Evolutionary conservation across 2,888 invertebrate genomes (phyloP), one percentile per base, ranked within the genome.

Genomic region (Oxyscelio sp.): DNA sequence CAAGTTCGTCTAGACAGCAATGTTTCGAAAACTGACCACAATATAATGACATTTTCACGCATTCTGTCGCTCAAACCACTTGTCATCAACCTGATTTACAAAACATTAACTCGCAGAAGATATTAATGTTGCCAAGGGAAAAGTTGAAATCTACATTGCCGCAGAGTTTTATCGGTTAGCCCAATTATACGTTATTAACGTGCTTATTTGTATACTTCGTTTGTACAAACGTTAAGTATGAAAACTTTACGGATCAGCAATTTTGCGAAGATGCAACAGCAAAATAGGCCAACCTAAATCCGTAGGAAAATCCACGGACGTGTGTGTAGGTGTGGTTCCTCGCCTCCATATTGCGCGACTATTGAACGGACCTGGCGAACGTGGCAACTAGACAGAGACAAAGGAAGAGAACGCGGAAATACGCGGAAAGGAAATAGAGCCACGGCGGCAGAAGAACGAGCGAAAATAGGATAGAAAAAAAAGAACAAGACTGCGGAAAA

Each of bases 21-120:
- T 92, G 91, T 91, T 91, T 89, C 85, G 87, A 70, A 88, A 87
- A 87, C 88, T 87, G 90, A 88, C 86, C 88, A 83, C 86, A 81
- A 88, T 87, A 90, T 90, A 90, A 91, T 89, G 87, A 88, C 87
- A 87, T 84, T 87, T 87, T 89, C 87, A 83, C 83, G 83, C 81
- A 83, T 58, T 74, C 22, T 31, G 61, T 58, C 73, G 50, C 24
- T 63, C 34, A 43, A 27, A 85, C 85, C 81, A 86, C 82, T 83
- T 83, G 85, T 90, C 89, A 89, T 91, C 89, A 87, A 89, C 90
- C 40, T 15, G 13, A 31, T 66, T 8, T 6, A 22, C n/a, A 8
- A 38, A 61, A 52, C 40, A 6, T 65, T 63, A 40, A 73, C 34
- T 59, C 15, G 22, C 11, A 31, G 22, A 13, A 52, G 52, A 52